Evolutionary conservation across 2,113 vertebrate species (phyloP).

Genomic region (Corythoichthys haematopterus): DNA sequence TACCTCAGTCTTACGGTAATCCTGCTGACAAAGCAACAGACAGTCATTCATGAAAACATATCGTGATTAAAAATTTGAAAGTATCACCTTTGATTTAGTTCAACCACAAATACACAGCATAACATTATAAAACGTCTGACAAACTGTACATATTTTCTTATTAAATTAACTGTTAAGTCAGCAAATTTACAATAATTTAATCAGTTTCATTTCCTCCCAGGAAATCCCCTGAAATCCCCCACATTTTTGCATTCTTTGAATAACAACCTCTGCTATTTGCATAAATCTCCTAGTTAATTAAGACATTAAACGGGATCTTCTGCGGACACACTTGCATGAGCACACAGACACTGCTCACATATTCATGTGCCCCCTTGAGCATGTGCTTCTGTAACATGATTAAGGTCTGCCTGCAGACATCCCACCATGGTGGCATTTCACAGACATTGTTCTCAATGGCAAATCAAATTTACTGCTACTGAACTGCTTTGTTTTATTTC

Average conservation of each 20-base stretch:
- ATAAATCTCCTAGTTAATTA: slow-evolving; percentile 61
- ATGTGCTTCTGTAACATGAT: slow-evolving; percentile 52
- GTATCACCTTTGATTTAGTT: slow-evolving; percentile 6
- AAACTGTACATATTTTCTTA: slow-evolving; percentile 18
- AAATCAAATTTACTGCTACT: slow-evolving; percentile 48
- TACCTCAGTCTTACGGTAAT: background rate
- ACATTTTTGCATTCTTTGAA: slow-evolving; percentile 22
- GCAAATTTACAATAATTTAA: slow-evolving; percentile 15
- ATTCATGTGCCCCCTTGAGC: slow-evolving; percentile 22
- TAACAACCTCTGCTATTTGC: slow-evolving; percentile 45
- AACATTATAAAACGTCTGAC: slow-evolving; percentile 5
- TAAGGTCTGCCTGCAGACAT: slow-evolving; percentile 58
- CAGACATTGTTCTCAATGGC: slow-evolving; percentile 59
- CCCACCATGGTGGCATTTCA: slow-evolving; percentile 51
- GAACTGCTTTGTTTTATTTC: slow-evolving; percentile 11
- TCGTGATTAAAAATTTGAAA: background rate
- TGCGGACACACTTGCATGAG: slow-evolving; percentile 19
- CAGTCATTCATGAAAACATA: background rate
- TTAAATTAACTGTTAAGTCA: slow-evolving; percentile 44
- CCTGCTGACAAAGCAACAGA: background rate
- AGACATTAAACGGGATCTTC: slow-evolving; percentile 59
- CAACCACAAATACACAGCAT: background rate
- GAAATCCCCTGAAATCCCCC: slow-evolving; percentile 32
- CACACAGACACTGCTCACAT: slow-evolving; percentile 14
- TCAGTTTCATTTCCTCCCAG: background rate